These are phyloP conservation scores for Selene dorsalis DNA, from an alignment of 2,797 vertebrate genomes.

Conservation along the genomic window DNA sequence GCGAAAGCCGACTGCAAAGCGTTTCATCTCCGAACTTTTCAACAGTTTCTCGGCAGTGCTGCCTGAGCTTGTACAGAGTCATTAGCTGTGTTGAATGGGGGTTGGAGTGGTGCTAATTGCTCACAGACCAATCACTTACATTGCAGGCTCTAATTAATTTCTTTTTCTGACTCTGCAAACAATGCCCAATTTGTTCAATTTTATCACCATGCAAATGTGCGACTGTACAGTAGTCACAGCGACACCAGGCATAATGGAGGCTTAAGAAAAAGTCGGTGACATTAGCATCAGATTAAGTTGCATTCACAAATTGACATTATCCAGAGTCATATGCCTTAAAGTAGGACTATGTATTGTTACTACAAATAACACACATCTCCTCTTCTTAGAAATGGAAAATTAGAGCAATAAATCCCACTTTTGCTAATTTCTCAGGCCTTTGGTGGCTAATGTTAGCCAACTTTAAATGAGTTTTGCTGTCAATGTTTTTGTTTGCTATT, in stretches of 20 bases:
- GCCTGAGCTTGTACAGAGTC: conserved; percentile 34
- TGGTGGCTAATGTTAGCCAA: not conserved
- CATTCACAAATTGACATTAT: not conserved
- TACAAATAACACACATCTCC: not conserved
- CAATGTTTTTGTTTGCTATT: not conserved
- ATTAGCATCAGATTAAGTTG: conserved; percentile 26
- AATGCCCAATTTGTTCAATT: conserved; percentile 50
- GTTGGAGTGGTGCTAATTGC: conserved; percentile 59
- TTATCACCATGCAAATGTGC: conserved; percentile 41
- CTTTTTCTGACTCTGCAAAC: conserved; percentile 48
- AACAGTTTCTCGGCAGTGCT: conserved; percentile 19
- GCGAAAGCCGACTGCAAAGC: conserved; percentile 10
- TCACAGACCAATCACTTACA: conserved; percentile 54
- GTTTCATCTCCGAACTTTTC: conserved; percentile 51
- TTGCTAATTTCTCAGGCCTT: not conserved
- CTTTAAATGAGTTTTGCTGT: not conserved
- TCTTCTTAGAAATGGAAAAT: not conserved
- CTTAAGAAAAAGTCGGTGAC: not conserved
- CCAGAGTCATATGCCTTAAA: not conserved
- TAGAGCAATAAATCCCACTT: not conserved
- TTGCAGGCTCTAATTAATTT: conserved; percentile 49
- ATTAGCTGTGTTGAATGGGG: conserved; percentile 56
- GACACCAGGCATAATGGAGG: conserved; percentile 10
- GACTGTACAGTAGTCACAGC: conserved; percentile 10
- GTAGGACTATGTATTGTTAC: not conserved